Base-by-base conservation (phyloP, 2,888 invertebrate genomes). In the Caenorhabditis afra region DNA sequence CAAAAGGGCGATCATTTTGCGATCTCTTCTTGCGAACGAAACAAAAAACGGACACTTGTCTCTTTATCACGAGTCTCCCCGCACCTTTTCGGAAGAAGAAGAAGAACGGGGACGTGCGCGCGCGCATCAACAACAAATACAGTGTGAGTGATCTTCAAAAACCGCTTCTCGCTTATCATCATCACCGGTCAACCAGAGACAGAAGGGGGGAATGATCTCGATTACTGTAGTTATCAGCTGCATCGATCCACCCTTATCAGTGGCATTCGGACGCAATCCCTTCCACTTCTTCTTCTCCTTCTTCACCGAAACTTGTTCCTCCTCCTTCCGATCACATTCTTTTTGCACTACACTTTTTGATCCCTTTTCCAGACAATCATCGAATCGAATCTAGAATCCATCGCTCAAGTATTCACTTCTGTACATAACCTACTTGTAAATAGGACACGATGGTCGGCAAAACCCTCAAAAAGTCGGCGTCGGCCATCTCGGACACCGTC, bases 401-500 rank as follows among this genome's bases (percentile, higher is more conserved):
- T n/a, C 3, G 3, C 7, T 29, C 50, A 50, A 50, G 50, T 20
- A 50, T 50, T 50, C 29, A 3, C 29, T 29, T 29, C 11, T 50
- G 50, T 50, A 50, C 50, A 50, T 47, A 47, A 16, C 5, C 8
- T 18, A 12, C 20, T 3, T 55, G 55, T 39, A 55, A 57, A 57
- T 57, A 41, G 11, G 41, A 14, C n/a, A n/a, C 41, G 41, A 75
- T 79, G 79, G 75, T 65, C 16, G 68, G 79, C 35, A 67, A 49
- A 44, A 50, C 70, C 11, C 55, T 79, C 5, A 75, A 70, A 70
- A 79, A 75, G 58, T 70, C 75, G 66, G 79, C 73, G 12, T 70
- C 79, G 50, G 74, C 76, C 16, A 73, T 81, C n/a, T 75, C 81
- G 47, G 78, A 81, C 39, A 64, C 77, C 1, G 67, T 83, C 14